A percentile compares a stretch with the other conserved stretches of the same genome.
Evolutionary conservation across 1,140 invertebrate genomes (phyloP).

Genomic region (Cardiocondyla obscurior): DNA sequence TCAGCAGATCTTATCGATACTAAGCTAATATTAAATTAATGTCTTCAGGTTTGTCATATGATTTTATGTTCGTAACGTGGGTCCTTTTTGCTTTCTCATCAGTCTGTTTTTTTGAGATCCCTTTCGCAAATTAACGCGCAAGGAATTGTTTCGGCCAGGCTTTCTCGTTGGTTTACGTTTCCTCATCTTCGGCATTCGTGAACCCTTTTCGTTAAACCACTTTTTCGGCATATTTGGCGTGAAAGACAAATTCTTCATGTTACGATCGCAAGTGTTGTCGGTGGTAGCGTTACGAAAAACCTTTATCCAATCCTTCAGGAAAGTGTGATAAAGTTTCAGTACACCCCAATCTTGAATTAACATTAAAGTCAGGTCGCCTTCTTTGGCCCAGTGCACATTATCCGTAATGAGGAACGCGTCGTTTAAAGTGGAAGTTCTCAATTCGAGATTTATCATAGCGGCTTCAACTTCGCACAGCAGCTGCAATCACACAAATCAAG

Average conservation of each 20-base stretch:
- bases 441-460: conserved; percentile 76
- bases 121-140: conserved; percentile 60
- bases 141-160: conserved; percentile 57
- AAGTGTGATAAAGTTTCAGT: conserved; percentile 78
- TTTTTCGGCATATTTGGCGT: conserved; percentile 55
- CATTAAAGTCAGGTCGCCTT: conserved; percentile 80
- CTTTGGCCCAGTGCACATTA: conserved; percentile 78
- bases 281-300: conserved; percentile 79
- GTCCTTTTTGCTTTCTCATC: conserved; percentile 54
- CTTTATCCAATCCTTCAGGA: conserved; percentile 81
- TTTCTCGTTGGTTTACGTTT: conserved; percentile 59
- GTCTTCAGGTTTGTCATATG: neutral
- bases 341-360: conserved; percentile 83
- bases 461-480: conserved; percentile 83
- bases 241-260: conserved; percentile 58
- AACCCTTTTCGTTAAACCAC: conserved; percentile 33
- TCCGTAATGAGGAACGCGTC: conserved; percentile 72
- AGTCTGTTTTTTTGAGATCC: conserved; percentile 61
- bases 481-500: conserved; percentile 68
- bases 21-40: neutral
- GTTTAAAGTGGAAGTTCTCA: conserved; percentile 69
- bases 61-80: neutral
- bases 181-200: conserved; percentile 46
- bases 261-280: conserved; percentile 73
- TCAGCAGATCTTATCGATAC: conserved; percentile 29